Conservation (phyloP, 2,113 vertebrate genomes). For the Pardalotus punctatus region DNA sequence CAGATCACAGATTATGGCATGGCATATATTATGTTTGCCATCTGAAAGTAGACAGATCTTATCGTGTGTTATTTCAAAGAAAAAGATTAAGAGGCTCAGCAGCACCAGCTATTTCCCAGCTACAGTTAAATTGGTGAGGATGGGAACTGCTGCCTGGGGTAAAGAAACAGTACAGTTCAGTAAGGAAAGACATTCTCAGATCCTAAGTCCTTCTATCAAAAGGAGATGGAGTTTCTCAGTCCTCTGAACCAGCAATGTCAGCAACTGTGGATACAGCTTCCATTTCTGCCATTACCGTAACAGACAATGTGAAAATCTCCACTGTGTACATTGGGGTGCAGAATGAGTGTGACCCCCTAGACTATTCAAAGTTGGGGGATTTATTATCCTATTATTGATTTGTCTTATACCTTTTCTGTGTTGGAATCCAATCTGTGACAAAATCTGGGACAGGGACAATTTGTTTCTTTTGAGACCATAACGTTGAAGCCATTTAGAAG, state of each 20-base stretch:
- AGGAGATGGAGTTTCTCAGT: neutral
- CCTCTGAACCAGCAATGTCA: neutral
- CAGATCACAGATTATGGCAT: neutral
- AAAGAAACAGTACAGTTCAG: neutral
- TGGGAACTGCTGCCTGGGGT: neutral
- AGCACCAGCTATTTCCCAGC: neutral
- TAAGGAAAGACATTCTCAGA: neutral
- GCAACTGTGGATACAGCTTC: neutral
- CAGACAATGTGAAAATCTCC: neutral
- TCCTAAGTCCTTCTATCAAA: neutral
- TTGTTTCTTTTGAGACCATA: constrained; percentile 78
- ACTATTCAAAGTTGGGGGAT: neutral
- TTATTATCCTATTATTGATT: neutral
- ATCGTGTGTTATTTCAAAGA: neutral
- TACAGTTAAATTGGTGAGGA: neutral
- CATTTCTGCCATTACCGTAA: neutral
- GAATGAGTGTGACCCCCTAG: neutral
- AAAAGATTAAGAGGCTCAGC: neutral
- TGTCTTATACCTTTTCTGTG: constrained; percentile 74
- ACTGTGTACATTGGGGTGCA: neutral
- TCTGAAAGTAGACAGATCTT: neutral
- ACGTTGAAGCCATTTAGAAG: constrained; percentile 74
- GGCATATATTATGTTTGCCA: neutral
- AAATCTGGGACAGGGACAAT: constrained; percentile 75
- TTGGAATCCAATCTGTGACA: constrained; percentile 78